phyloP scores from a whole-genome alignment of 2,797 vertebrate species.

The Loriculus beryllinus region DNA sequence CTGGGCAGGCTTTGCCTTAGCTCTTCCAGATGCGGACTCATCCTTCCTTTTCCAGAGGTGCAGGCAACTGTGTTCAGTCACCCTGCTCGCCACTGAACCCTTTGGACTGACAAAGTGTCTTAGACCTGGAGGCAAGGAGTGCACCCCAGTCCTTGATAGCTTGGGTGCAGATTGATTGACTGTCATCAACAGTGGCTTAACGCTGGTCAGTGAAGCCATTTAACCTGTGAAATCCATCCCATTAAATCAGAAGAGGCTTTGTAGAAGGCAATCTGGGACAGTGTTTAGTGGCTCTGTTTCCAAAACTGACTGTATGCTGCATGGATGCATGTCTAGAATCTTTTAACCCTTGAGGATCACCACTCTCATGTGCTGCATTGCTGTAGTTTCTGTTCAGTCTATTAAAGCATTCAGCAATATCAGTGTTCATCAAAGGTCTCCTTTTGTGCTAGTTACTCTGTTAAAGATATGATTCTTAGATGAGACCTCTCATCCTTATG shows the following conservation, averaged over 20 bases:
- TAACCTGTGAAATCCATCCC: background rate
- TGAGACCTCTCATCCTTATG: background rate
- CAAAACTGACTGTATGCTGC: background rate
- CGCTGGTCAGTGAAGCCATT: background rate
- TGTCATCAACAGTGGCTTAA: background rate
- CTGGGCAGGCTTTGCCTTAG: background rate
- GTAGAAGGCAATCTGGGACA: background rate
- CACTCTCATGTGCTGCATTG: background rate
- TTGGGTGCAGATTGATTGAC: background rate
- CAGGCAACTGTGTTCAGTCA: background rate
- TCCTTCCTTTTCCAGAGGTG: background rate
- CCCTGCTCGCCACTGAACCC: background rate
- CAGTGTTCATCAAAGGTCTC: background rate
- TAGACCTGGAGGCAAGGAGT: background rate
- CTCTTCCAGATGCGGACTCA: rapidly evolving
- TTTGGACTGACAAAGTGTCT: background rate
- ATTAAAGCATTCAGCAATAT: background rate
- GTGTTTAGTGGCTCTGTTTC: background rate
- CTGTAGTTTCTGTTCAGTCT: background rate
- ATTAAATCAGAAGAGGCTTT: background rate
- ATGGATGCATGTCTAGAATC: background rate
- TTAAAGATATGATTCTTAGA: background rate
- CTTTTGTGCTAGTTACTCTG: background rate
- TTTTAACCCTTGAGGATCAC: background rate
- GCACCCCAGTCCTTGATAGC: background rate